These are phyloP conservation scores for Intellagama lesueurii DNA, from an alignment of 2,797 vertebrate genomes.

Conservation along the genomic window DNA sequence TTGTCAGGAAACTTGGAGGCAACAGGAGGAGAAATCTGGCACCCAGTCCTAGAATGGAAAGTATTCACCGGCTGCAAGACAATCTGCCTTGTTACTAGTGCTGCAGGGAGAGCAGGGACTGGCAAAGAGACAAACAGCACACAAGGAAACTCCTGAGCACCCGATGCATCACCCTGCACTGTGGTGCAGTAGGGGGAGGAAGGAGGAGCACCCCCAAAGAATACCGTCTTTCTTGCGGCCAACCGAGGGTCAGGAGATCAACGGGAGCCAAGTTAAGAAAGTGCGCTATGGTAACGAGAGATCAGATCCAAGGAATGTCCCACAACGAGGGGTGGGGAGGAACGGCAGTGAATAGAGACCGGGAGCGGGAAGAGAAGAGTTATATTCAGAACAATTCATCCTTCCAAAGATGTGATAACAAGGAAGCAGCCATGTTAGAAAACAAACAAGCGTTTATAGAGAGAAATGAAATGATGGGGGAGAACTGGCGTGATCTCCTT, in stretches of 20 bases:
- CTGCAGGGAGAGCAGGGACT: conserved; percentile 67
- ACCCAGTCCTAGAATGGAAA: conserved; percentile 67
- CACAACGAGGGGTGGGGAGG: background rate
- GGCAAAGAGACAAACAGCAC: conserved; percentile 57
- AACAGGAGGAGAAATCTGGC: conserved; percentile 75
- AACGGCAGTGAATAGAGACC: accelerated
- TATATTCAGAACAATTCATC: conserved; percentile 37
- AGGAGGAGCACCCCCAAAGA: conserved; percentile 55
- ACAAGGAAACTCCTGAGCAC: conserved; percentile 71
- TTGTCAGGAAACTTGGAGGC: conserved; percentile 74
- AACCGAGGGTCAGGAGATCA: conserved; percentile 34
- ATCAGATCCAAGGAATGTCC: conserved; percentile 54
- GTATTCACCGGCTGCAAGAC: conserved; percentile 72
- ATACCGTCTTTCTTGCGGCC: conserved; percentile 60
- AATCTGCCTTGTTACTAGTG: conserved; percentile 71
- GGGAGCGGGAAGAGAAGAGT: conserved; percentile 25
- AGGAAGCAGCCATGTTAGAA: background rate
- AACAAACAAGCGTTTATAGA: conserved; percentile 2
- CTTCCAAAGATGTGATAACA: conserved; percentile 11
- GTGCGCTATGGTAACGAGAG: conserved; percentile 36
- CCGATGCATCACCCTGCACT: conserved; percentile 32
- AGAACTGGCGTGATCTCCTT: background rate
- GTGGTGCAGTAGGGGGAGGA: background rate
- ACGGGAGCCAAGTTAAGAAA: conserved; percentile 64
- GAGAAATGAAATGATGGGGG: background rate